A percentile compares a stretch with the other conserved stretches of the same genome.
Conservation (phyloP, 2,888 invertebrate genomes). For the Reticulitermes lucifugus region DNA sequence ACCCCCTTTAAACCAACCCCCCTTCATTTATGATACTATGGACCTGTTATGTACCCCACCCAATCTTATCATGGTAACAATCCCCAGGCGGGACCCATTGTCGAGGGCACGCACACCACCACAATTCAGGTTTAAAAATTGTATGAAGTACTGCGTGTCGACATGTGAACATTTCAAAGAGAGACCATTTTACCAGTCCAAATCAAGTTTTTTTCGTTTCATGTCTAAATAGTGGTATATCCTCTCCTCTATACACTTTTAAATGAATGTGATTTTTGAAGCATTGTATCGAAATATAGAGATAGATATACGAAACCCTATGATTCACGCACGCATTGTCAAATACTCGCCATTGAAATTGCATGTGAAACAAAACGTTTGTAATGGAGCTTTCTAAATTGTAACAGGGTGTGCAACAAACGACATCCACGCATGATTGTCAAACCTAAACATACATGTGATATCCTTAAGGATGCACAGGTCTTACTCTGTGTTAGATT, state of each 20-base stretch:
- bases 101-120: neutral
- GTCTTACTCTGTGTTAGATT: too few species aligned
- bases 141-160: constrained; percentile 12
- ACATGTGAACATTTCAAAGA: neutral
- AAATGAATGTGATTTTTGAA: constrained; percentile 3
- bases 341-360: neutral
- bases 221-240: neutral
- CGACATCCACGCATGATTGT: too few species aligned
- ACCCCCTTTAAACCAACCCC: constrained; percentile 25
- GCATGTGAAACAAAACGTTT: neutral
- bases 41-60: neutral
- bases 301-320: neutral
- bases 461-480: too few species aligned
- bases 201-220: neutral
- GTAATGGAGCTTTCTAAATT: too few species aligned
- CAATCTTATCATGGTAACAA: neutral
- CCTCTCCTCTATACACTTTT: neutral
- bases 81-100: constrained; percentile 10
- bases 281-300: neutral
- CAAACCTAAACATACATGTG: too few species aligned
- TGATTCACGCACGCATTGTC: constrained; percentile 9
- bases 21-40: neutral
- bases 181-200: neutral
- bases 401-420: too few species aligned
- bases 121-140: constrained; percentile 31